phyloP scores from a whole-genome alignment of 2,113 vertebrate species.

The Heloderma charlesbogerti region DNA sequence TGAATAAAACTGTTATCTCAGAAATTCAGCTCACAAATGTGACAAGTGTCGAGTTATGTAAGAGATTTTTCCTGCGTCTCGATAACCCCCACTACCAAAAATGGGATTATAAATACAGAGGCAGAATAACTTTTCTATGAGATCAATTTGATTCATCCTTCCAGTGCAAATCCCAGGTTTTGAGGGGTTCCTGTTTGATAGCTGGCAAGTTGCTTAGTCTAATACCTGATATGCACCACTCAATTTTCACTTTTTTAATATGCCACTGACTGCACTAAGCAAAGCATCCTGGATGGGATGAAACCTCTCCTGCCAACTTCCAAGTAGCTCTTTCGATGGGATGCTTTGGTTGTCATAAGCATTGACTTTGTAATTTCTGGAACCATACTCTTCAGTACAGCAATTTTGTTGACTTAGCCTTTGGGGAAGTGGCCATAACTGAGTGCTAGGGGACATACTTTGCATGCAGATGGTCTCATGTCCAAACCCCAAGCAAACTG shows the following conservation, averaged over 20 bases:
- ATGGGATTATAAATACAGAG: slow-evolving; percentile 47
- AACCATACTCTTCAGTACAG: neutral
- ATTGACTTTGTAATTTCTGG: neutral
- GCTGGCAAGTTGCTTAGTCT: slow-evolving; percentile 50
- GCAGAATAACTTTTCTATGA: slow-evolving; percentile 42
- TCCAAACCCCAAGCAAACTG: too few species aligned
- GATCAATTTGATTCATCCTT: slow-evolving; percentile 2
- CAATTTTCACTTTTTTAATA: neutral
- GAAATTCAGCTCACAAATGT: slow-evolving; percentile 71
- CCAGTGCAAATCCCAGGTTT: slow-evolving; percentile 55
- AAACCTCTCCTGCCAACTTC: neutral
- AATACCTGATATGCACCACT: slow-evolving; percentile 24
- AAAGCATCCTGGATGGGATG: slow-evolving; percentile 4
- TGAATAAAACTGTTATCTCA: slow-evolving; percentile 74
- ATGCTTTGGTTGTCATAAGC: neutral
- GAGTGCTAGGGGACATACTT: too few species aligned
- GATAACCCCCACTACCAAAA: slow-evolving; percentile 58
- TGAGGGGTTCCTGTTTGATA: slow-evolving; percentile 51
- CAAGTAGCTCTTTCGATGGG: neutral
- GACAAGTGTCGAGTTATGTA: slow-evolving; percentile 67
- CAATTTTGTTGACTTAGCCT: neutral
- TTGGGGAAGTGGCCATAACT: neutral
- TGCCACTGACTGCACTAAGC: neutral
- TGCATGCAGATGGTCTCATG: too few species aligned
- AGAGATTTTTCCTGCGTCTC: slow-evolving; percentile 68